Percentiles rank a stretch among this genome's conserved stretches.
These are phyloP conservation scores for Parazoanthus swiftii DNA, from an alignment of 92 coral and sea anemone genomes.

Conservation along the genomic window DNA sequence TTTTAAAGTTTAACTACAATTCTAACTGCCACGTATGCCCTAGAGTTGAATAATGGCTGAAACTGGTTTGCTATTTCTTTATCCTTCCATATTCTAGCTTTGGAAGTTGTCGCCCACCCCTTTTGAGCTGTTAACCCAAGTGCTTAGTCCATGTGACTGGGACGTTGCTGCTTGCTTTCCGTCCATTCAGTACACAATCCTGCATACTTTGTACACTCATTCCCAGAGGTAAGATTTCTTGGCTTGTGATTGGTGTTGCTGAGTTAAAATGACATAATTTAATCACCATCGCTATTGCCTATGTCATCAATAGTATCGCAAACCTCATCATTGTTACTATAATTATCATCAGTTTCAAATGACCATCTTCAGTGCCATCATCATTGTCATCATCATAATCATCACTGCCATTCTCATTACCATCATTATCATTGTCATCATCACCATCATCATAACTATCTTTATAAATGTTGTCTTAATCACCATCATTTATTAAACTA, in stretches of 20 bases:
- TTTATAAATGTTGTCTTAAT: too few relatives aligned
- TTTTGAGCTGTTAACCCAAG: constrained; percentile 82
- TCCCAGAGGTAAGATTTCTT: constrained; percentile 75
- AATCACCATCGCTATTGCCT: neutral
- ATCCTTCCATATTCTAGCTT: constrained; percentile 49
- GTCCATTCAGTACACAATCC: constrained; percentile 91
- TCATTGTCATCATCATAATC: neutral
- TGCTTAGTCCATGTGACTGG: constrained; percentile 90
- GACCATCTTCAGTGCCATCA: neutral
- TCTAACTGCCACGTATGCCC: neutral
- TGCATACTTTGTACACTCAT: constrained; percentile 86
- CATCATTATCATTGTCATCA: neutral
- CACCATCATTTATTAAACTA: too few relatives aligned
- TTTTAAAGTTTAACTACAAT: neutral
- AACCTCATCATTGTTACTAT: neutral
- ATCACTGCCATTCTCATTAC: too few relatives aligned
- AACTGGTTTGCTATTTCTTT: neutral
- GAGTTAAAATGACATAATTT: neutral
- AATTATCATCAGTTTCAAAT: too few relatives aligned
- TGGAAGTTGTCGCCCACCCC: constrained; percentile 91
- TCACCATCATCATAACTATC: neutral
- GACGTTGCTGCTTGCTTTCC: constrained; percentile 84
- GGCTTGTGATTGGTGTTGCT: neutral
- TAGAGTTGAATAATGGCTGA: neutral
- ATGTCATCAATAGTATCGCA: neutral